phyloP scores from a whole-genome alignment of 2,888 invertebrate genomes.

The Drosophila neonasuta region DNA sequence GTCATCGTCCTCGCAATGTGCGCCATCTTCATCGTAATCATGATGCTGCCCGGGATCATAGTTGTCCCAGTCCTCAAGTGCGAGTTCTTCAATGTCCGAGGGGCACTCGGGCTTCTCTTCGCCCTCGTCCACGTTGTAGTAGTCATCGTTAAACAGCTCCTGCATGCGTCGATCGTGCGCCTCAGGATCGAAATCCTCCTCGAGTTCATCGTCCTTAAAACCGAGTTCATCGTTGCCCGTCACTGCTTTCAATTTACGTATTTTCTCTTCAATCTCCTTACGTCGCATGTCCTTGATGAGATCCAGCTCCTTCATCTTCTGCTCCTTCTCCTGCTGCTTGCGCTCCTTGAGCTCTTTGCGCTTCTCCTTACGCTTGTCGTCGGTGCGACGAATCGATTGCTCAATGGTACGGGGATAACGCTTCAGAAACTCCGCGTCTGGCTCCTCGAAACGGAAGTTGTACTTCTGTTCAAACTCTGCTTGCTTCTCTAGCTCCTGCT shows the following conservation, averaged over 20 bases:
- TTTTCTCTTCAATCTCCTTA: slow-evolving; percentile 94
- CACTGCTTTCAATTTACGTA: slow-evolving; percentile 92
- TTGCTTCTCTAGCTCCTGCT: slow-evolving; percentile 89
- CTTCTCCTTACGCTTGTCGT: slow-evolving; percentile 90
- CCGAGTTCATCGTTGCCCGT: slow-evolving; percentile 88
- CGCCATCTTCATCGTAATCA: slow-evolving; percentile 77
- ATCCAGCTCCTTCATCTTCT: slow-evolving; percentile 93
- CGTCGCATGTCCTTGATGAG: slow-evolving; percentile 92
- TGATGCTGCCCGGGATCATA: slow-evolving; percentile 84
- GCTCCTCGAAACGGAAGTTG: slow-evolving; percentile 98
- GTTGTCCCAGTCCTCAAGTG: slow-evolving; percentile 82
- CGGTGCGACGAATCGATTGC: slow-evolving; percentile 90
- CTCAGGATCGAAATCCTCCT: slow-evolving; percentile 95
- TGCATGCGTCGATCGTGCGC: slow-evolving; percentile 94
- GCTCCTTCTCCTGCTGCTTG: slow-evolving; percentile 89
- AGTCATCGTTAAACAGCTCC: slow-evolving; percentile 92
- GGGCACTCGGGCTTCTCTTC: slow-evolving; percentile 93
- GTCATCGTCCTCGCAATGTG: slow-evolving; percentile 90
- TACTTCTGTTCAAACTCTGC: slow-evolving; percentile 96
- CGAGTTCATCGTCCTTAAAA: slow-evolving; percentile 89
- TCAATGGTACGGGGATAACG: slow-evolving; percentile 95
- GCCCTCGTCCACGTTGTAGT: slow-evolving; percentile 88
- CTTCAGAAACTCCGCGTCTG: slow-evolving; percentile 95
- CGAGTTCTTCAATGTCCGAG: slow-evolving; percentile 85
- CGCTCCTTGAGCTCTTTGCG: slow-evolving; percentile 88